phyloP scores from a whole-genome alignment of 2,113 vertebrate genomes.

The Forbesichthys agassizii region DNA sequence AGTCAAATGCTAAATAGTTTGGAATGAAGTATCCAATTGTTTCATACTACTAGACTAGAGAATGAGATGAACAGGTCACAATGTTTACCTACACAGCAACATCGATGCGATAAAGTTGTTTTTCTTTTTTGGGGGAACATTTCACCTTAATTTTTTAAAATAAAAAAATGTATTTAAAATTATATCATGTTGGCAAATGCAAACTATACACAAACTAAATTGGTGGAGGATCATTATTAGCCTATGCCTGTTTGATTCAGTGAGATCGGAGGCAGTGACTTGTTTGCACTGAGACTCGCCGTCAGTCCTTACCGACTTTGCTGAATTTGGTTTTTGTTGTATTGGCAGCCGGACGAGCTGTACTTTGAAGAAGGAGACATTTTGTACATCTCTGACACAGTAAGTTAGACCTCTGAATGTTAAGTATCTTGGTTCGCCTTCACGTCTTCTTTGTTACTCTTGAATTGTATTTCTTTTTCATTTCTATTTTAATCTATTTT shows the following conservation, averaged over 20 bases:
- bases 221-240: neutral
- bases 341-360: conserved; percentile 91
- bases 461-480: conserved; percentile 15
- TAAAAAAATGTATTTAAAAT: too few relatives aligned
- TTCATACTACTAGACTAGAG: too few relatives aligned
- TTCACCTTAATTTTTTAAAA: too few relatives aligned
- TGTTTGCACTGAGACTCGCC: neutral
- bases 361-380: conserved; percentile 98
- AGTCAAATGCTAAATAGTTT: too few relatives aligned
- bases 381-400: conserved; percentile 96
- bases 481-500: conserved; percentile 8
- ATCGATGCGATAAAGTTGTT: too few relatives aligned
- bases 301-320: neutral
- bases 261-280: neutral
- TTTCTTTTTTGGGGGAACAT: too few relatives aligned
- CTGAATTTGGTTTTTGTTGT: neutral
- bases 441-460: neutral
- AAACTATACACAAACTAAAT: neutral
- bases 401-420: conserved; percentile 64
- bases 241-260: neutral
- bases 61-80: too few relatives aligned
- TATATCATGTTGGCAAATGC: neutral
- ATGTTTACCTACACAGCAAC: too few relatives aligned
- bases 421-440: neutral
- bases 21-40: too few relatives aligned